These are phyloP conservation scores for Amblyopsis hoosieri DNA, from an alignment of 2,797 vertebrate species.

Conservation along the genomic window DNA sequence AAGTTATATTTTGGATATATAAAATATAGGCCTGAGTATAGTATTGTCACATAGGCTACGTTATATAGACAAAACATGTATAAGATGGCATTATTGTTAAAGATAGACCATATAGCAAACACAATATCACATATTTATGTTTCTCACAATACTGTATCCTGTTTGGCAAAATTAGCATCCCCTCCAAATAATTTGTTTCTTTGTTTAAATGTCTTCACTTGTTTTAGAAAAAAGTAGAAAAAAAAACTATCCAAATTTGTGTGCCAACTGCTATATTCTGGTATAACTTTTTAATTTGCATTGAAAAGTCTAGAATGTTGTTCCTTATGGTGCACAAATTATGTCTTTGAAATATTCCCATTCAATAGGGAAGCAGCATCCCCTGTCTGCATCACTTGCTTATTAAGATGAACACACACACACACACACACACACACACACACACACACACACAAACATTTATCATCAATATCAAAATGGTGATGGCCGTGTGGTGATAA, in stretches of 20 bases:
- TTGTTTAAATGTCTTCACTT: no score
- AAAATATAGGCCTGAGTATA: no score
- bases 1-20: no score
- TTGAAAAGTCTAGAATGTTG: slow-evolving; percentile 1
- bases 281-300: background rate
- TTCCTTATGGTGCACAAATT: slow-evolving; percentile 20
- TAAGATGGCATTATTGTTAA: no score
- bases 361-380: slow-evolving; percentile 14
- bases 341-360: slow-evolving; percentile 17
- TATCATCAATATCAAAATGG: slow-evolving; percentile 13
- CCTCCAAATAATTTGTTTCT: no score
- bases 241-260: no score
- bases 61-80: no score
- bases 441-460: background rate
- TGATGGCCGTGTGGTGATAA: slow-evolving; percentile 35
- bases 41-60: no score
- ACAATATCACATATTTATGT: slow-evolving; percentile 3
- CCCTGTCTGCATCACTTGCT: background rate
- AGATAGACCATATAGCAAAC: background rate
- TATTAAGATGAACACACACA: slow-evolving; percentile 6
- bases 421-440: background rate
- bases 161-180: slow-evolving; percentile 28
- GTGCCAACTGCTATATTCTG: background rate
- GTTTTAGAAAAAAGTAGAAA: no score
- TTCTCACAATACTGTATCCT: slow-evolving; percentile 20